Evolutionary conservation across 92 coral and sea anemone genomes (phyloP), one percentile per base, ranked within the genome.

Genomic region (Paragorgia papillata): DNA sequence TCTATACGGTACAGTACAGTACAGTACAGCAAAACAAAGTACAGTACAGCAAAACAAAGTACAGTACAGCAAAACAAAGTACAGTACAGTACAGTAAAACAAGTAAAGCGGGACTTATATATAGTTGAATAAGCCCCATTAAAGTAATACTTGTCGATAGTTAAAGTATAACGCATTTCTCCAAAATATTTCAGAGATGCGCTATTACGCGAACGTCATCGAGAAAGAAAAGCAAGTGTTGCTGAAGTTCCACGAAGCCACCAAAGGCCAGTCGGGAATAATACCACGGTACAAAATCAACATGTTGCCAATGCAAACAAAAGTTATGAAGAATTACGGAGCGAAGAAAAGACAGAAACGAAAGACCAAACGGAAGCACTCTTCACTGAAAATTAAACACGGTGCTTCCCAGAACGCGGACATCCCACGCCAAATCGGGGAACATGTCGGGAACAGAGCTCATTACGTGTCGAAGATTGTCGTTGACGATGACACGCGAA

Each of bases 401-500:
- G 43, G 43, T 4, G 30, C 73, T 35, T 33, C 29, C 29, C 19
- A 12, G 40, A 66, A 66, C 18, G 33, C 39, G 48, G 34, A 28
- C 33, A 35, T 3, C 33, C 12, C 53, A 13, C 17, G 0, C 7
- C n/a, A 10, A 24, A 20, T 1, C 9, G 28, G 7, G 39, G 46
- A 63, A 3, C 31, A 56, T 17, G 62, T 49, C 15, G 78, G 54
- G 31, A 54, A 54, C 51, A n/a, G 27, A 32, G 31, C 62, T n/a
- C 78, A 71, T 32, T 71, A 71, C 21, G 64, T 71, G 40, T 71
- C 78, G 13, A 71, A 71, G 64, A 71, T 71, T 21, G 78, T 71
- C 64, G 78, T 71, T 15, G 78, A 71, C 28, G 78, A 71, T 27
- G 41, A 58, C 19, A 35, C 78, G 6, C 62, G 43, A 14, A 50